Evolutionary conservation across 2,888 invertebrate genomes (phyloP).

Genomic region (Unio pictorum): DNA sequence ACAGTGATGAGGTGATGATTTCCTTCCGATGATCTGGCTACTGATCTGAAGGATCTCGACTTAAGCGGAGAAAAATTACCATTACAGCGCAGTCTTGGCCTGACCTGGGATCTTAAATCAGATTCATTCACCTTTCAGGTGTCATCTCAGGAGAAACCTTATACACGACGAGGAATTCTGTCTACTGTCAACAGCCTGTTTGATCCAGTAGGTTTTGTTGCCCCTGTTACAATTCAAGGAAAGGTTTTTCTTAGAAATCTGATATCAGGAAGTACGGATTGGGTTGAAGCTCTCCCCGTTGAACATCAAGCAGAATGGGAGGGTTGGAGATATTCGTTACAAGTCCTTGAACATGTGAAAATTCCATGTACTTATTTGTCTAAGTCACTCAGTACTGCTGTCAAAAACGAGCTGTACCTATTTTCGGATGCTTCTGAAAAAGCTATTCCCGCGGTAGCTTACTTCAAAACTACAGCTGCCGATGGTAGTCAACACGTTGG

Average conservation of each 20-base stretch:
- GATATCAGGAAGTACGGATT: constrained; percentile 20
- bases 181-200: constrained; percentile 37
- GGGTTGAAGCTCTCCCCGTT: constrained; percentile 30
- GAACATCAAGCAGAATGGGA: constrained; percentile 14
- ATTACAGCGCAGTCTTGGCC: constrained; percentile 21
- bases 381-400: not conserved
- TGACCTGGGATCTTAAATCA: constrained; percentile 27
- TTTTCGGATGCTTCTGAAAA: constrained; percentile 44
- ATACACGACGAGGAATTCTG: constrained; percentile 31
- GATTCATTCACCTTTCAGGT: constrained; percentile 28
- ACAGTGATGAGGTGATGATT: constrained; percentile 33
- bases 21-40: constrained; percentile 25
- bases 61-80: constrained; percentile 21
- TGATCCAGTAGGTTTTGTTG: constrained; percentile 38
- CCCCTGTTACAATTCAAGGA: constrained; percentile 30
- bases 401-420: constrained; percentile 16
- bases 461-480: constrained; percentile 10
- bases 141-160: constrained; percentile 14
- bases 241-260: constrained; percentile 26
- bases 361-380: constrained; percentile 22
- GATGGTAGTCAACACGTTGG: constrained; percentile 10
- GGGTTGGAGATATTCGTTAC: constrained; percentile 30
- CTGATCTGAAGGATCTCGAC: constrained; percentile 29
- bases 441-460: constrained; percentile 40
- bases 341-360: constrained; percentile 7